Conservation (phyloP, 2,888 invertebrate genomes). For the Hypsopygia costalis region DNA sequence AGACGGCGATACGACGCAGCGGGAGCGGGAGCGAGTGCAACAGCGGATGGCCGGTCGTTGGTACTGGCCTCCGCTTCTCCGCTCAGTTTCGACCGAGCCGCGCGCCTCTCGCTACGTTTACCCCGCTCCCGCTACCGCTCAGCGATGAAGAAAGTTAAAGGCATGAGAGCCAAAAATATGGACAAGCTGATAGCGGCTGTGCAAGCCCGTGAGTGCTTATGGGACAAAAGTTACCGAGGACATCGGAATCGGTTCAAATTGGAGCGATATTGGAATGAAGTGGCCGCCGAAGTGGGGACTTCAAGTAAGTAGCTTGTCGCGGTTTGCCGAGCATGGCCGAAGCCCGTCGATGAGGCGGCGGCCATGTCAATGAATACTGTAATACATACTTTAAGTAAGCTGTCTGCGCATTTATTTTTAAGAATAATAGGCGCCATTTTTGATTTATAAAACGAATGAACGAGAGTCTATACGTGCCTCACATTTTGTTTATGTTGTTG, state of each 20-base stretch:
- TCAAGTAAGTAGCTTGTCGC: constrained; percentile 59
- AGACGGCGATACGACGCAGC: constrained; percentile 44
- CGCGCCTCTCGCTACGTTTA: constrained; percentile 42
- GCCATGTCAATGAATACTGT: constrained; percentile 11
- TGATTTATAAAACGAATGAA: too few relatives aligned
- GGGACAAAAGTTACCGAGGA: constrained; percentile 71
- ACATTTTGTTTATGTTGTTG: too few relatives aligned
- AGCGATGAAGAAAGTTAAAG: constrained; percentile 57
- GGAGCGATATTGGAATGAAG: constrained; percentile 75
- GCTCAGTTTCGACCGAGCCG: constrained; percentile 48
- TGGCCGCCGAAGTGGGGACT: constrained; percentile 67
- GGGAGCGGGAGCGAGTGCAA: constrained; percentile 41
- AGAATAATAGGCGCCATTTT: not conserved
- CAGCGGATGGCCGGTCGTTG: constrained; percentile 25
- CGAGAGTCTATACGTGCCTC: too few relatives aligned
- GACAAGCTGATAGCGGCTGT: constrained; percentile 72
- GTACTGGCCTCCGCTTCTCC: constrained; percentile 25
- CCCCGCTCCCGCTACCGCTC: constrained; percentile 54
- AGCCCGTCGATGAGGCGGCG: constrained; percentile 4
- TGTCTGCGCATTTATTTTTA: not conserved
- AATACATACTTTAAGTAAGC: too few relatives aligned
- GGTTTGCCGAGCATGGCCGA: constrained; percentile 14
- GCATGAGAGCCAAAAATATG: constrained; percentile 63
- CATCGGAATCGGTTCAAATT: constrained; percentile 69
- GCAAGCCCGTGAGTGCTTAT: constrained; percentile 68